Evolutionary conservation across 2,797 vertebrate genomes (phyloP), one percentile per base, ranked within the genome.

Genomic region (Cyclura pinguis): DNA sequence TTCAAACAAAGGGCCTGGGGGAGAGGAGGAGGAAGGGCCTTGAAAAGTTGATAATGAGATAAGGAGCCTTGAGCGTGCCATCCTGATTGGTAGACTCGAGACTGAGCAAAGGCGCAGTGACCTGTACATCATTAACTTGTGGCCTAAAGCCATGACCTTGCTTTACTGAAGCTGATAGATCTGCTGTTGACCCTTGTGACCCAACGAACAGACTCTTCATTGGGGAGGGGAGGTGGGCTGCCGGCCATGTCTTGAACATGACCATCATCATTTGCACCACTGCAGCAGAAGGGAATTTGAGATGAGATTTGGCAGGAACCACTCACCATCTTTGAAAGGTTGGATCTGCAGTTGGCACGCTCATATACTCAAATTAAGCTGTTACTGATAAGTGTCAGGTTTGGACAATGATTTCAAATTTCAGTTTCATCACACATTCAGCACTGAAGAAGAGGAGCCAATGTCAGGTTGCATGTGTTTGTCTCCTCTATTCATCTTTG

Each of bases 61-160:
- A 87, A 76, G 72, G 74, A 74, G 78, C 84, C 84, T 82, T 76
- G 69, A 86, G 84, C 52, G 2, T 69, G 62, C 67, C 62, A 74
- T 35, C 85, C 57, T 83, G 89, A 87, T 76, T 81, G 89, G 78
- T 29, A 76, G 67, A 42, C 52, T 38, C 64, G 73, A n/a, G 67
- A 6, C n/a, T 2, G 16, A 78, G 84, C 64, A 74, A 77, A 81
- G 59, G 89, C 78, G 62, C 27, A 55, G 42, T 83, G 89, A 90
- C 89, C 89, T 64, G 9, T 38, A 38, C 80, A 29, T 90, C 59
- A 76, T 90, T 90, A 87, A 76, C 85, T 74, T 82, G 69, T 87
- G 85, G 47, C 89, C 89, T 83, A 64, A 83, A 90, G 69, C 78
- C 67, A 82, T 74, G 84, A 86, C 78, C 89, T 90, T 90, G 89